Base-by-base conservation (phyloP, 2,113 vertebrate species). In the Tragelaphus buxtoni region DNA sequence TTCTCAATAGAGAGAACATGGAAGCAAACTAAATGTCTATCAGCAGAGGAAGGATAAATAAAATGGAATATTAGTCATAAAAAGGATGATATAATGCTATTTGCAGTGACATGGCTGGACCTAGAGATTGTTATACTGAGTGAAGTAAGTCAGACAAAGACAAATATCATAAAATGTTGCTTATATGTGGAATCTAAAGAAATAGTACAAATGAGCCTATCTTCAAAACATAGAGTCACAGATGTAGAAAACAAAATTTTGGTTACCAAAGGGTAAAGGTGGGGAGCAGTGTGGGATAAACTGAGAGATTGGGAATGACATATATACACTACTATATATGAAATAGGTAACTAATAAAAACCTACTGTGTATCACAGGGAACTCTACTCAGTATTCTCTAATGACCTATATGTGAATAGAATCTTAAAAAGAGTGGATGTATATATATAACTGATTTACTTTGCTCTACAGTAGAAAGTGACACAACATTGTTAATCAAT, bases 281-380 rank as follows among this genome's bases (percentile, higher is more conserved):
- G 28, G 0, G 47, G 1, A 79, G 9, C 8, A 18, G 47, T 1
- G 17, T 49, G 4, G 28, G 9, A 51, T 79, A 18, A 51, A 79
- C 17, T 79, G 76, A 49, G 30, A 79, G 28, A 20, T 7, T 79
- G 9, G 3, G 9, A 20, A 7, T 79, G 47, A 32, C 17, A 32
- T 49, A 20, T 49, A 20, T 5, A 20, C 4, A 17, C 42, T 77
- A 51, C 47, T 20, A 4, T 79, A 32, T 20, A 79, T n/a, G 30
- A 79, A 51, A n/a, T 30, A 49, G 74, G 5, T 51, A 49, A 49
- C 76, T 49, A 79, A n/a, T 77, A 79, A 79, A 32, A 5, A 12
- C 47, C 47, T 51, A 79, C 9, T 51, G 9, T 51, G 7, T 32
- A 32, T 32, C 47, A n/a, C 28, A 51, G 28, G 47, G 47, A 51